Evolutionary conservation across 2,888 invertebrate species (phyloP).

Genomic region (Limenitis camilla): DNA sequence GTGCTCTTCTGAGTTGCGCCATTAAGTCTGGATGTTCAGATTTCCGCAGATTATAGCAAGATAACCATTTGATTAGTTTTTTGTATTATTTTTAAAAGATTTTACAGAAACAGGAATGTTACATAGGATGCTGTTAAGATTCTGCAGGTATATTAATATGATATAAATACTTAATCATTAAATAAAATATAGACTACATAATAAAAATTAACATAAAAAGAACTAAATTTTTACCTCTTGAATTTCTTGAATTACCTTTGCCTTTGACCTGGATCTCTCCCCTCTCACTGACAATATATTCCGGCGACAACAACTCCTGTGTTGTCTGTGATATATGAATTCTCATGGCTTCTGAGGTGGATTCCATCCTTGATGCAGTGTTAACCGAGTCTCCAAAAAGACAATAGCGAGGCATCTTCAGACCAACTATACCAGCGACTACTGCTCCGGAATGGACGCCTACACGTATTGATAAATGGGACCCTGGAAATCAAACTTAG

Average conservation of each 20-base stretch:
- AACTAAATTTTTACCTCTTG: constrained; percentile 9
- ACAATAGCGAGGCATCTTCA: constrained; percentile 94
- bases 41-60: too few species aligned
- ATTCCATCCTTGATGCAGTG: constrained; percentile 94
- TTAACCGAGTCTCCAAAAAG: constrained; percentile 94
- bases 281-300: constrained; percentile 84
- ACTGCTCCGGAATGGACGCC: constrained; percentile 94
- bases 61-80: too few species aligned
- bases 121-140: too few species aligned
- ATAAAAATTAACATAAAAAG: background rate
- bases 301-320: constrained; percentile 80
- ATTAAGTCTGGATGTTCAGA: too few species aligned
- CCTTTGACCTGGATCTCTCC: constrained; percentile 93
- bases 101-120: too few species aligned
- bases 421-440: constrained; percentile 93
- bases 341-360: constrained; percentile 93
- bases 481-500: constrained; percentile 61
- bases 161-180: background rate
- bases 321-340: constrained; percentile 96
- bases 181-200: background rate
- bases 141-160: background rate
- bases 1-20: too few species aligned
- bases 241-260: constrained; percentile 76
- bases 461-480: constrained; percentile 87
- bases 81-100: too few species aligned